Conservation (phyloP, 2,797 vertebrate species). For the Glyptemys insculpta region DNA sequence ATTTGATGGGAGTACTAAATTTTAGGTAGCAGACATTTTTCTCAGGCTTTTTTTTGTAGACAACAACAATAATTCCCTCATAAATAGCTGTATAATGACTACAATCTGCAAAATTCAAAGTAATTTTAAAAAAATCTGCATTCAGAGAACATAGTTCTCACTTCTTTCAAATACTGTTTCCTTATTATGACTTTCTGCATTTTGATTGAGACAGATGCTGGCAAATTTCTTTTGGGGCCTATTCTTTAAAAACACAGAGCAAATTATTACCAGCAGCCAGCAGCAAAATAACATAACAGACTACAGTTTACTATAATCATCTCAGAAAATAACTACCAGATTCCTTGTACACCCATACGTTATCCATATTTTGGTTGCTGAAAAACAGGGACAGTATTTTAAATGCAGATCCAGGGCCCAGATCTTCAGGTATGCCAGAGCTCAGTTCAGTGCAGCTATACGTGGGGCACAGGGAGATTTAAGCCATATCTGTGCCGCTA, state of each 20-base stretch:
- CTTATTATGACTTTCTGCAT: constrained; percentile 45
- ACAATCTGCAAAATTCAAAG: constrained; percentile 58
- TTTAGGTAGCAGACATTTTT: constrained; percentile 60
- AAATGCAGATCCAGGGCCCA: neutral
- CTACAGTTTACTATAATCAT: constrained; percentile 24
- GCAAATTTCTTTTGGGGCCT: constrained; percentile 33
- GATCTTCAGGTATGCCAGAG: neutral
- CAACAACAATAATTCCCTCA: constrained; percentile 58
- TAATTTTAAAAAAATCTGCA: constrained; percentile 54
- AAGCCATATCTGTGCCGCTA: neutral
- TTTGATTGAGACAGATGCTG: constrained; percentile 66
- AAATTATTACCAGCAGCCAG: constrained; percentile 55
- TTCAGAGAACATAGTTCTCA: constrained; percentile 53
- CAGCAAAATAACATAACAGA: constrained; percentile 34
- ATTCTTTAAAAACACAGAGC: constrained; percentile 38
- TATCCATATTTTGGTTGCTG: neutral
- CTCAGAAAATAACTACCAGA: constrained; percentile 34
- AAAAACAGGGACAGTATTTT: constrained; percentile 7
- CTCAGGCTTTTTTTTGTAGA: constrained; percentile 54
- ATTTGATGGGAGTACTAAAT: constrained; percentile 57
- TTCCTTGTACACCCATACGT: neutral
- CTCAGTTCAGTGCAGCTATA: neutral
- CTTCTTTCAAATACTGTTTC: constrained; percentile 50
- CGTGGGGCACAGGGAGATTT: neutral
- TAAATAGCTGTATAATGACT: constrained; percentile 64